Evolutionary conservation across 2,888 invertebrate genomes (phyloP).

Genomic region (Acleris emargana): DNA sequence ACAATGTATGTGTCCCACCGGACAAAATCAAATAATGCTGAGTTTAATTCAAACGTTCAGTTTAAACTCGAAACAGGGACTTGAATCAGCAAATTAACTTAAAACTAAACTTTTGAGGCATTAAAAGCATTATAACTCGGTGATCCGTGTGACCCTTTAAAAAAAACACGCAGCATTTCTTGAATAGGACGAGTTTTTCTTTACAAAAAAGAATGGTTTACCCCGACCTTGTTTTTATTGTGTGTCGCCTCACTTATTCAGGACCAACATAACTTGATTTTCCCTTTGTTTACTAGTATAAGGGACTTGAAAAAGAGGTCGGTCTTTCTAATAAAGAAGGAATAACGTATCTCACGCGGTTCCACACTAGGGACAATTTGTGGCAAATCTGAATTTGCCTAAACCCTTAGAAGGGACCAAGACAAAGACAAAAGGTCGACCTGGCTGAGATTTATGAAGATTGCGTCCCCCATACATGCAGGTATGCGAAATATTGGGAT

Average conservation of each 20-base stretch:
- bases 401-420: constrained; percentile 62
- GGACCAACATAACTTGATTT: constrained; percentile 62
- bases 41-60: too few relatives aligned
- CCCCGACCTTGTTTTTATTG: constrained; percentile 47
- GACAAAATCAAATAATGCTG: too few relatives aligned
- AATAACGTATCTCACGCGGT: constrained; percentile 51
- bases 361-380: constrained; percentile 66
- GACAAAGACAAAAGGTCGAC: constrained; percentile 75
- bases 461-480: constrained; percentile 56
- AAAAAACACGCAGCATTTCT: constrained; percentile 48
- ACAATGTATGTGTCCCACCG: too few relatives aligned
- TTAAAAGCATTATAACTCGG: constrained; percentile 39
- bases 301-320: constrained; percentile 43
- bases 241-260: constrained; percentile 59
- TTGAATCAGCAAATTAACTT: not conserved
- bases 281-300: constrained; percentile 62
- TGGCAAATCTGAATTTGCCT: constrained; percentile 72
- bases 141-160: constrained; percentile 43
- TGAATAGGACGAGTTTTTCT: constrained; percentile 49
- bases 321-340: constrained; percentile 55
- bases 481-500: constrained; percentile 37
- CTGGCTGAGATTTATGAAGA: constrained; percentile 73
- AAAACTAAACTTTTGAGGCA: constrained; percentile 27
- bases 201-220: constrained; percentile 45
- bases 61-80: too few relatives aligned